phyloP scores from a whole-genome alignment of 1,140 invertebrate species.

The Epicauta chinensis region DNA sequence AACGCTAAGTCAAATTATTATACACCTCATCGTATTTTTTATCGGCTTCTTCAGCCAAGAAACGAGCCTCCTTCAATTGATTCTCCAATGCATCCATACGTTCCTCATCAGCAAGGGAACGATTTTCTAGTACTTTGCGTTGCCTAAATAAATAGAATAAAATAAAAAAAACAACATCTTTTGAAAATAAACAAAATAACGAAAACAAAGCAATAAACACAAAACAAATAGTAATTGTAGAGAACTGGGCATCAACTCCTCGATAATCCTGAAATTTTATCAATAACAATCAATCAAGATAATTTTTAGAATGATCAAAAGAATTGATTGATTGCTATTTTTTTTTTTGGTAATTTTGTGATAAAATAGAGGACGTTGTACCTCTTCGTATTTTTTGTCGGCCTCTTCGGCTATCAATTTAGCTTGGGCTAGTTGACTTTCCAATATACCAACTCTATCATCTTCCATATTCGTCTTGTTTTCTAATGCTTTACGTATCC shows the following conservation, averaged over 20 bases:
- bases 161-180: neutral
- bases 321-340: no score
- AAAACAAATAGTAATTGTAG: no score
- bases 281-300: no score
- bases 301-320: no score
- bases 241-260: no score
- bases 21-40: conserved; percentile 99
- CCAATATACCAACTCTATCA: conserved; percentile 89
- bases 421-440: conserved; percentile 91
- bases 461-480: conserved; percentile 99
- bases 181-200: conserved; percentile 5
- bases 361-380: conserved; percentile 41
- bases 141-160: conserved; percentile 25
- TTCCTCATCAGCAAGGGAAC: conserved; percentile 99
- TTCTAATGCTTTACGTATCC: conserved; percentile 98
- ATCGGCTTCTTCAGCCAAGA: conserved; percentile 99
- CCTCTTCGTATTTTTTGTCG: conserved; percentile 99
- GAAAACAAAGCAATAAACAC: neutral
- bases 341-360: neutral
- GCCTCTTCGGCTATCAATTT: conserved; percentile 97
- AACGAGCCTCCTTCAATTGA: conserved; percentile 98
- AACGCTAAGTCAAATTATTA: conserved; percentile 36
- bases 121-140: conserved; percentile 99
- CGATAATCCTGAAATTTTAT: no score
- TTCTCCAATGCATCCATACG: conserved; percentile 98